Evolutionary conservation across 2,888 invertebrate genomes (phyloP).

Genomic region (Volucella inflata): DNA sequence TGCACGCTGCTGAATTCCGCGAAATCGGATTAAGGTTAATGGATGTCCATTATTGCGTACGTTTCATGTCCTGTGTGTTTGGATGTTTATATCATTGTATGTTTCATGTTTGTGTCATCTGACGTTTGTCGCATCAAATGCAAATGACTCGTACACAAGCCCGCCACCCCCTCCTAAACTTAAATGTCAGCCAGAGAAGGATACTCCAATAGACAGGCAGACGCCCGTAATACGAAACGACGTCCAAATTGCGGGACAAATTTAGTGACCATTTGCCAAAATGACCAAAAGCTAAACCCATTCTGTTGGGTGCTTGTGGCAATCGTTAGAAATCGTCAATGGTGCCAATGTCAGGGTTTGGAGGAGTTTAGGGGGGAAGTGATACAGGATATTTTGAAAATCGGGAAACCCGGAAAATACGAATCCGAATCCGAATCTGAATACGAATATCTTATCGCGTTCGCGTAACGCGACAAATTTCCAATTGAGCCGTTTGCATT

Average conservation of each 20-base stretch:
- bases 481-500: slow-evolving; percentile 56
- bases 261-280: slow-evolving; percentile 70
- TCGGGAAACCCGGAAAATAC: slow-evolving; percentile 24
- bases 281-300: slow-evolving; percentile 61
- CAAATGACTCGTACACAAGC: slow-evolving; percentile 45
- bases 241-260: slow-evolving; percentile 57
- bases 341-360: not conserved
- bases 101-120: slow-evolving; percentile 59
- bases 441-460: slow-evolving; percentile 44
- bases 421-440: too few relatives aligned
- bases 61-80: not conserved
- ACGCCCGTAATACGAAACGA: slow-evolving; percentile 33
- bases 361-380: too few relatives aligned
- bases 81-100: slow-evolving; percentile 11
- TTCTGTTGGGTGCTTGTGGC: not conserved
- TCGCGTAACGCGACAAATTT: slow-evolving; percentile 32
- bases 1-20: slow-evolving; percentile 53
- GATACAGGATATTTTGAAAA: slow-evolving; percentile 16
- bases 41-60: slow-evolving; percentile 67
- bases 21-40: slow-evolving; percentile 75
- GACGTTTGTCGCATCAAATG: slow-evolving; percentile 72
- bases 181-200: slow-evolving; percentile 38
- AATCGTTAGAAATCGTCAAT: slow-evolving; percentile 33
- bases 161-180: slow-evolving; percentile 19
- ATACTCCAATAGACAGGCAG: slow-evolving; percentile 3